These are phyloP conservation scores for Phyllotreta cruciferae DNA, from an alignment of 2,888 invertebrate genomes.

Conservation along the genomic window DNA sequence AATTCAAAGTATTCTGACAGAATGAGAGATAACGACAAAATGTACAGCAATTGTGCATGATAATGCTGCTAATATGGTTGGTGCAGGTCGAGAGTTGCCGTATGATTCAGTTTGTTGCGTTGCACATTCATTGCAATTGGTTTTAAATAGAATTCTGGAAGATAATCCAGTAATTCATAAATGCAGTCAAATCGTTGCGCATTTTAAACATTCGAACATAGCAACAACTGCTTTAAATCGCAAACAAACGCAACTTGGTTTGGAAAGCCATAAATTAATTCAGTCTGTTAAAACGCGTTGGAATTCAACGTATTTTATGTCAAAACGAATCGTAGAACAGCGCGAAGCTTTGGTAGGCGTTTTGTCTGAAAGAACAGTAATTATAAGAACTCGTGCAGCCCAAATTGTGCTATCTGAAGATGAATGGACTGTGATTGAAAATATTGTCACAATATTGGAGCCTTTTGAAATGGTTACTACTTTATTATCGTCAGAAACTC, in stretches of 20 bases:
- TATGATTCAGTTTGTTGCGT: conserved; percentile 42
- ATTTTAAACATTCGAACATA: conserved; percentile 44
- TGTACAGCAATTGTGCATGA: conserved; percentile 42
- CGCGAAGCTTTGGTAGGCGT: conserved; percentile 37
- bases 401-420: conserved; percentile 29
- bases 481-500: conserved; percentile 32
- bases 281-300: conserved; percentile 38
- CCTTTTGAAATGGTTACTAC: conserved; percentile 37
- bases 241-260: conserved; percentile 29
- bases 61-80: conserved; percentile 46
- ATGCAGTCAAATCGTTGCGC: conserved; percentile 39
- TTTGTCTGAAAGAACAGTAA: conserved; percentile 33
- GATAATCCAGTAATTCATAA: conserved; percentile 33
- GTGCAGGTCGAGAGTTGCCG: conserved; percentile 31
- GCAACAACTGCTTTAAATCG: conserved; percentile 28
- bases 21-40: conserved; percentile 41
- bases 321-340: conserved; percentile 39
- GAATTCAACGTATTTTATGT: conserved; percentile 41
- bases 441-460: conserved; percentile 31
- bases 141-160: conserved; percentile 41
- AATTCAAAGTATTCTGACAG: conserved; percentile 37
- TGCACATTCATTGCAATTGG: conserved; percentile 45
- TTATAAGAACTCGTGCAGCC: conserved; percentile 23
- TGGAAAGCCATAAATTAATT: conserved; percentile 33
- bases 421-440: conserved; percentile 37